These are phyloP conservation scores for Zenarchopterus dispar DNA, from an alignment of 2,797 vertebrate genomes.

Conservation along the genomic window DNA sequence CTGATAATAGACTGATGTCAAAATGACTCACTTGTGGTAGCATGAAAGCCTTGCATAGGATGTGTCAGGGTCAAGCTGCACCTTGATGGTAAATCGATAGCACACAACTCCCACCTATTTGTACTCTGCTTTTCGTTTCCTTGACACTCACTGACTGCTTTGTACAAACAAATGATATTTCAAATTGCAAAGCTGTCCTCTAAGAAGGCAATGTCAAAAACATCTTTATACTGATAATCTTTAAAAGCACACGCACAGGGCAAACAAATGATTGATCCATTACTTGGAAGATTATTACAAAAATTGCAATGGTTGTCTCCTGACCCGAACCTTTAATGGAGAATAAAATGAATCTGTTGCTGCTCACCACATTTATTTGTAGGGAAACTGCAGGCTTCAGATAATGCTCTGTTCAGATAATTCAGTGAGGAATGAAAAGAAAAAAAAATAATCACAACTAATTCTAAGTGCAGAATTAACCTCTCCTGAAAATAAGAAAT, in stretches of 20 bases:
- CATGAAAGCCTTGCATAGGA: slow-evolving; percentile 38
- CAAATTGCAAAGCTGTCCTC: slow-evolving; percentile 41
- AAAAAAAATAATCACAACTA: slow-evolving; percentile 10
- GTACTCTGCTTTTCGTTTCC: slow-evolving; percentile 4
- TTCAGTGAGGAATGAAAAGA: slow-evolving; percentile 3
- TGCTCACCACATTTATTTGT: slow-evolving; percentile 44
- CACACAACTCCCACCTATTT: slow-evolving; percentile 32
- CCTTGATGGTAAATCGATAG: slow-evolving; percentile 63
- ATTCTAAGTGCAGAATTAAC: slow-evolving; percentile 5
- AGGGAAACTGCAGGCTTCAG: background rate
- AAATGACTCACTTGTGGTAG: slow-evolving; percentile 37
- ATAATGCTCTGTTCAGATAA: slow-evolving; percentile 4
- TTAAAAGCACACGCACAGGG: slow-evolving; percentile 19
- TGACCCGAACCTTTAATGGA: slow-evolving; percentile 20
- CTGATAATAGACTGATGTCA: slow-evolving; percentile 25
- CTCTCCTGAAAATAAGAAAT: background rate
- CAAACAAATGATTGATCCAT: slow-evolving; percentile 46
- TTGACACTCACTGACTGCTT: slow-evolving; percentile 32
- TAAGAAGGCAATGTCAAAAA: slow-evolving; percentile 44
- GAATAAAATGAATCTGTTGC: slow-evolving; percentile 42
- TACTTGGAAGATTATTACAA: background rate
- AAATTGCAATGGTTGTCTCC: slow-evolving; percentile 21
- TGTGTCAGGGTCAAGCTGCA: slow-evolving; percentile 46
- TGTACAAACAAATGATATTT: slow-evolving; percentile 56
- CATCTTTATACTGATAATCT: slow-evolving; percentile 46